Conservation (phyloP, 1,140 invertebrate genomes). For the Whitmania pigra region DNA sequence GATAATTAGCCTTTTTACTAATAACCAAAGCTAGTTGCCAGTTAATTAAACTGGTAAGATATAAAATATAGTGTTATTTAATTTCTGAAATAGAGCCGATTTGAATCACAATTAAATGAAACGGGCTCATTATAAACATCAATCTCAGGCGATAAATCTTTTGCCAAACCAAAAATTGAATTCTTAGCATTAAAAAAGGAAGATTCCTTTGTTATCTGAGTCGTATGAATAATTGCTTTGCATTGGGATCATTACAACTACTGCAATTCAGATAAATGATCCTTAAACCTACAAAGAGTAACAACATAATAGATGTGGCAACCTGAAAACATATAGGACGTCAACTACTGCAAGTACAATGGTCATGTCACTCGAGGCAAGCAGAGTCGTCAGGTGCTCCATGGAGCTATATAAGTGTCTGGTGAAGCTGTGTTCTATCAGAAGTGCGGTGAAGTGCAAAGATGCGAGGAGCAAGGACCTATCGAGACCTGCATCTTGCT, state of each 20-base stretch:
- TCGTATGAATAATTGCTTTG: no score
- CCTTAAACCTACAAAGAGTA: neutral
- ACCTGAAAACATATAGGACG: slow-evolving; percentile 71
- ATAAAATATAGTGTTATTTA: neutral
- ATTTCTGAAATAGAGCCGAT: neutral
- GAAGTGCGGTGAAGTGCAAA: slow-evolving; percentile 66
- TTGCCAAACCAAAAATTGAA: no score
- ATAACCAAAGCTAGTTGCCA: no score
- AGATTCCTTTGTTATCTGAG: no score
- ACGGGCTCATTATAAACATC: neutral
- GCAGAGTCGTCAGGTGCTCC: slow-evolving; percentile 68
- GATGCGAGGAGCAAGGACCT: slow-evolving; percentile 57
- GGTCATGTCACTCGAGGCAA: slow-evolving; percentile 72
- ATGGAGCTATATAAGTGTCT: slow-evolving; percentile 79
- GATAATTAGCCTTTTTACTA: no score
- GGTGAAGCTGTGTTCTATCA: slow-evolving; percentile 82
- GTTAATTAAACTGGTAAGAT: neutral
- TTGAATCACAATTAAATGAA: neutral
- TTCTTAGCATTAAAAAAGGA: no score
- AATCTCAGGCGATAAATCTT: neutral
- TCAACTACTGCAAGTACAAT: slow-evolving; percentile 74
- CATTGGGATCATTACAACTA: no score
- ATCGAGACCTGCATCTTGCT: slow-evolving; percentile 54
- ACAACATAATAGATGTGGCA: neutral
- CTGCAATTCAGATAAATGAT: neutral